These are phyloP conservation scores for Aporophyla lueneburgensis DNA, from an alignment of 2,888 invertebrate species.

Conservation along the genomic window DNA sequence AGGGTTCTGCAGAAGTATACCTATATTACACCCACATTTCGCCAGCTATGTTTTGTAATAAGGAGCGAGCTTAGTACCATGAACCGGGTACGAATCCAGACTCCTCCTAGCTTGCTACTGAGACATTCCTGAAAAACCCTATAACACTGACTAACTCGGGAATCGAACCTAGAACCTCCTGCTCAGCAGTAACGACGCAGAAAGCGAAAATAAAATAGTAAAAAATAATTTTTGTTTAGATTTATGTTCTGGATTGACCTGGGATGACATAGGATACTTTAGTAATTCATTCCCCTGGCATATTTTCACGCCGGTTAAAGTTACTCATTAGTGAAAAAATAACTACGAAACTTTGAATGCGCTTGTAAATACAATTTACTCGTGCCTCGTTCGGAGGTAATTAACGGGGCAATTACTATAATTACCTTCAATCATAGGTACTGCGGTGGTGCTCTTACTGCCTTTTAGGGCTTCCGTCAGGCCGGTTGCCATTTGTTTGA, in stretches of 20 bases:
- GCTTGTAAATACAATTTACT: conserved; percentile 29
- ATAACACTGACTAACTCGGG: no score
- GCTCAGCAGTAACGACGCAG: no score
- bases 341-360: conserved; percentile 32
- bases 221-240: background rate
- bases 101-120: no score
- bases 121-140: no score
- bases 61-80: no score
- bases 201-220: background rate
- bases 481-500: conserved; percentile 94
- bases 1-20: no score
- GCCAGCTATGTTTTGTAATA: no score
- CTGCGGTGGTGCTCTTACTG: conserved; percentile 88
- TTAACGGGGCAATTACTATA: conserved; percentile 15
- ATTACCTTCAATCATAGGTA: conserved; percentile 90
- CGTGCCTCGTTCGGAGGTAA: conserved; percentile 4
- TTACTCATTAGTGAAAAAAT: background rate
- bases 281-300: background rate
- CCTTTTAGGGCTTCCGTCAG: conserved; percentile 94
- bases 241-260: background rate
- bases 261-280: background rate
- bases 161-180: no score
- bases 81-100: no score
- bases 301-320: background rate
- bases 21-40: no score